phyloP scores from a whole-genome alignment of 1,140 invertebrate genomes.

The Lepidurus arcticus region DNA sequence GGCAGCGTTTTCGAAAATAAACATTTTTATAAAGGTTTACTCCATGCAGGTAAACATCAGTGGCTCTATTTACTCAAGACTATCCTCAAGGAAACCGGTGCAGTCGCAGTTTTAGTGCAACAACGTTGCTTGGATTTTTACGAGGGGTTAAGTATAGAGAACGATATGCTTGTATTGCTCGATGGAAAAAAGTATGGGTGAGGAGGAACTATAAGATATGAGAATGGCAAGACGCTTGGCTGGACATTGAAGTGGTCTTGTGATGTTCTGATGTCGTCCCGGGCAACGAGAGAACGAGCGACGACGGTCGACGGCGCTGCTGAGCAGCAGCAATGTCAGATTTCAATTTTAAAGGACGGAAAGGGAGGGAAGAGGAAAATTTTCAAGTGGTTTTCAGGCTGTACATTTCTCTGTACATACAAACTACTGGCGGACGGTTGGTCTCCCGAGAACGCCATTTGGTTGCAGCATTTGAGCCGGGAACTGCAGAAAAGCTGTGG shows the following conservation, averaged over 20 bases:
- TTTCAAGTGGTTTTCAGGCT: background rate
- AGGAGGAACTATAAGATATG: background rate
- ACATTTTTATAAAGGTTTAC: background rate
- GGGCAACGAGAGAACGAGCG: background rate
- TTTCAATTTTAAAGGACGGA: background rate
- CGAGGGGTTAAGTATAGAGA: too few relatives aligned
- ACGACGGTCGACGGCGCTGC: background rate
- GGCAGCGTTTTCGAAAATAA: background rate
- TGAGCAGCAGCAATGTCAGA: background rate
- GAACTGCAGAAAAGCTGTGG: background rate
- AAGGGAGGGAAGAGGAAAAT: background rate
- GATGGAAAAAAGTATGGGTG: background rate
- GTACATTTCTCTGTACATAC: constrained; percentile 9
- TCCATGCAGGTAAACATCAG: background rate
- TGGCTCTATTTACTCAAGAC: constrained; percentile 2
- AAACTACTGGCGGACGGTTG: background rate
- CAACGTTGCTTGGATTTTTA: background rate
- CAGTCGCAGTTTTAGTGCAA: background rate
- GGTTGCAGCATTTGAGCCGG: constrained; percentile 17
- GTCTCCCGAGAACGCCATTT: constrained; percentile 17
- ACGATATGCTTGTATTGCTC: background rate
- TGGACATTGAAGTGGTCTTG: constrained; percentile 13
- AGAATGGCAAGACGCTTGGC: background rate
- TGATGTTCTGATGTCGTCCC: background rate
- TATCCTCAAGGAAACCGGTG: background rate